Evolutionary conservation across 2,888 invertebrate species (phyloP).

Genomic region (Cosmia trapezina): DNA sequence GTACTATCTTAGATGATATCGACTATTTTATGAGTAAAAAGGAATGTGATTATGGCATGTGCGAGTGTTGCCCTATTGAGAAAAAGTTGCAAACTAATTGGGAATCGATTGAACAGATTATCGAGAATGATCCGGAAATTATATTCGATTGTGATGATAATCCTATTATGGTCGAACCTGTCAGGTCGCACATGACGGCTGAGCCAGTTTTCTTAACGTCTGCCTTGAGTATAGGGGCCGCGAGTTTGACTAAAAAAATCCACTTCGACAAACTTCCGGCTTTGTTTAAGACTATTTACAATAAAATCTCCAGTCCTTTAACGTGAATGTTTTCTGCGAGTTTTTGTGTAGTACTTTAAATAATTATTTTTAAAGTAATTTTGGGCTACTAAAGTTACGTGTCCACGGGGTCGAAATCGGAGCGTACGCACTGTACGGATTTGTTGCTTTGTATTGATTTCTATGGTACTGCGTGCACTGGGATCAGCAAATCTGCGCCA

Average conservation of each 20-base stretch:
- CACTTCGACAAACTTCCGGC: conserved; percentile 76
- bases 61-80: conserved; percentile 80
- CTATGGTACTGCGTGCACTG: too few relatives aligned
- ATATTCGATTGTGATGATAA: conserved; percentile 86
- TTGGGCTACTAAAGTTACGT: conserved; percentile 13
- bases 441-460: too few relatives aligned
- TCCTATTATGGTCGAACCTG: conserved; percentile 81
- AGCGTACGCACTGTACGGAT: too few relatives aligned
- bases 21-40: conserved; percentile 84
- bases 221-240: conserved; percentile 55
- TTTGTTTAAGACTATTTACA: conserved; percentile 77
- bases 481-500: too few relatives aligned
- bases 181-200: conserved; percentile 53
- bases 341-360: conserved; percentile 31
- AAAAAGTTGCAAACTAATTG: conserved; percentile 81
- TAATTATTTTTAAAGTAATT: conserved; percentile 25
- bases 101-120: conserved; percentile 85
- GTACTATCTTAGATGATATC: conserved; percentile 83
- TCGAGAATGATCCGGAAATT: conserved; percentile 88
- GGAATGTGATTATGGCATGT: conserved; percentile 86
- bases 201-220: conserved; percentile 63
- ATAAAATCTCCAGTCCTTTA: conserved; percentile 74
- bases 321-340: conserved; percentile 58
- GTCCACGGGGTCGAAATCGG: too few relatives aligned
- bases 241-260: conserved; percentile 71